Evolutionary conservation across 2,888 invertebrate genomes (phyloP).

Genomic region (Zhuqinia jingwanae): DNA sequence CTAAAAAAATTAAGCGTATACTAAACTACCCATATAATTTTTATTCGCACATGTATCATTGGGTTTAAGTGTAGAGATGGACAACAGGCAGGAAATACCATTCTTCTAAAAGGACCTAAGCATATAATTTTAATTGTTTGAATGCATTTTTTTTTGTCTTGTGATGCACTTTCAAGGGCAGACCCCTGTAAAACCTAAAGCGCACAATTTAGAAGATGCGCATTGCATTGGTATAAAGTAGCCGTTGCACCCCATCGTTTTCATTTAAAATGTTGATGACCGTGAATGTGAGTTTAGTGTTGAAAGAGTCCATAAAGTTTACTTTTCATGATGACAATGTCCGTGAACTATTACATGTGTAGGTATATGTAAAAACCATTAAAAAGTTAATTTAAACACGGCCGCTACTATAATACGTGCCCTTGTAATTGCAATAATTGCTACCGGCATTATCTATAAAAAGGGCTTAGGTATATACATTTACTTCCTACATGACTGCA

Average conservation of each 20-base stretch:
- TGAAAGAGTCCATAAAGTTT: too few species aligned
- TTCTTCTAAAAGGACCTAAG: too few species aligned
- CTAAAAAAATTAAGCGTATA: not conserved
- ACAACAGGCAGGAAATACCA: not conserved
- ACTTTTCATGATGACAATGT: not conserved
- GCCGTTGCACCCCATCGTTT: too few species aligned
- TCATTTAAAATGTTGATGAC: not conserved
- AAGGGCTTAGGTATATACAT: not conserved
- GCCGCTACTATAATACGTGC: not conserved
- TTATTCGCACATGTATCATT: not conserved
- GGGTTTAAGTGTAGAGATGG: not conserved
- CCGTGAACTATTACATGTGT: conserved; percentile 22
- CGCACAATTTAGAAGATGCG: too few species aligned
- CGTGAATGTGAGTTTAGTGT: too few species aligned
- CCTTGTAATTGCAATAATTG: conserved; percentile 10
- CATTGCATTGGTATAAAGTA: too few species aligned
- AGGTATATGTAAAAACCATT: not conserved
- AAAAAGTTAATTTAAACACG: not conserved
- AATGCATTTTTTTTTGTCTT: too few species aligned
- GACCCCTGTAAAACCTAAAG: too few species aligned
- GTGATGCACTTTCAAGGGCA: too few species aligned
- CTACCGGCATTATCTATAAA: conserved; percentile 20
- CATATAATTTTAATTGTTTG: too few species aligned
- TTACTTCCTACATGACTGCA: not conserved
- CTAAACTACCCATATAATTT: too few species aligned